Base-by-base conservation (phyloP, 1,140 invertebrate genomes). In the Saccostrea glomerata region DNA sequence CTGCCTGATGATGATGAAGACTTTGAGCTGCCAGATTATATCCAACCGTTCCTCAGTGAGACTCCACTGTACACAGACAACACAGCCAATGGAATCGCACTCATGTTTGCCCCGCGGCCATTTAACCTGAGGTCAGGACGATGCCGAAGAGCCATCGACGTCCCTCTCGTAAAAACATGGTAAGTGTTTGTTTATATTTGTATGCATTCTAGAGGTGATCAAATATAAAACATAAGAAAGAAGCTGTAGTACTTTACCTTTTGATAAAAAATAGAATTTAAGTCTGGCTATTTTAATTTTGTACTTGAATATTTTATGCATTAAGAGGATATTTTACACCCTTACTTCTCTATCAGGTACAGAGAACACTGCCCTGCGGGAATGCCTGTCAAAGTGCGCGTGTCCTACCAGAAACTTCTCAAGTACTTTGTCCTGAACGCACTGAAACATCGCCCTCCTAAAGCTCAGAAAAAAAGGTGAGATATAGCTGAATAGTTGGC, bases 381-480 rank as follows among this genome's bases (percentile, higher is more conserved):
- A 6, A 98, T 99, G 96, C 99, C 99, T 0, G 99, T 99, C 0
- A 99, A 99, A 96, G 99, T 99, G 25, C 96, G 99, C 85, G 99
- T 99, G 25, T 99, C 98, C 83, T 99, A 99, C 94, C 99, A 99
- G 94, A 99, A 99, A 93, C 95, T 99, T 5, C 96, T 99, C 11
- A 99, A 99, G 94, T 99, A 99, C 94, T 99, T 98, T 94, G 99
- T 99, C 0, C 96, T 99, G 3, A 99, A 99, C 96, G 98, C 98
- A 0, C 94, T 99, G 15, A 99, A 99, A 95, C 99, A 99, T 95
- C 96, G 98, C 88, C 97, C 98, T 56, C 99, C 99, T 1, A 99
- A 99, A 94, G 98, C 99, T 25, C 99, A 99, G 93, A 99, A 99
- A 95, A 99, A 99, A 94, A 96, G 99, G 96, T 97, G 90, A 94